Evolutionary conservation across 2,888 invertebrate genomes (phyloP).

Genomic region (Melanotus villosus): DNA sequence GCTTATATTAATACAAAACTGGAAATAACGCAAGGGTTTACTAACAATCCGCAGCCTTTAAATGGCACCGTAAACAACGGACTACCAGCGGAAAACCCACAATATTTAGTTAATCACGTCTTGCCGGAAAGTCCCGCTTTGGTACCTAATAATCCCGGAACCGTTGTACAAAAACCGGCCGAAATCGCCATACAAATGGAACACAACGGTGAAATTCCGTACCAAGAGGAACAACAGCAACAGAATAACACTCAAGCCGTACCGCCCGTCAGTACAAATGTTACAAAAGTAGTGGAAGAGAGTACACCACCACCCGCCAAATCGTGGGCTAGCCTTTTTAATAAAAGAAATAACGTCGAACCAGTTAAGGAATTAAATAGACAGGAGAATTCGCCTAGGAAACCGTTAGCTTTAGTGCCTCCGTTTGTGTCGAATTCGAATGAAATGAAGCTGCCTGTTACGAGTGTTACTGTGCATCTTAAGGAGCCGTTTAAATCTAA

Average conservation of each 20-base stretch:
- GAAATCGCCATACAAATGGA: background rate
- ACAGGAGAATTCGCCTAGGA: background rate
- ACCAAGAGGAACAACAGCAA: too few species aligned
- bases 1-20: conserved; percentile 11
- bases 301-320: conserved; percentile 65
- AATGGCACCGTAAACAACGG: background rate
- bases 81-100: too few species aligned
- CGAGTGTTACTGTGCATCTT: conserved; percentile 61
- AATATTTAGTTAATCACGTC: background rate
- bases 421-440: conserved; percentile 67
- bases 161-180: background rate
- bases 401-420: conserved; percentile 67
- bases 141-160: background rate
- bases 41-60: background rate
- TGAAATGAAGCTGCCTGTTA: conserved; percentile 9
- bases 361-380: background rate
- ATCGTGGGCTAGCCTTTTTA: conserved; percentile 81
- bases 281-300: background rate
- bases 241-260: too few species aligned
- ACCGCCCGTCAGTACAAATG: background rate
- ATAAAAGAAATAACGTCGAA: conserved; percentile 29
- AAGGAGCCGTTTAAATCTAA: conserved; percentile 68
- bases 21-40: conserved; percentile 24
- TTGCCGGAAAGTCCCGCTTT: background rate
- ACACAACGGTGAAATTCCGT: background rate